A percentile compares a stretch with the other conserved stretches of the same genome.
Evolutionary conservation across 2,888 invertebrate genomes (phyloP).

Genomic region (Xestia c-nigrum): DNA sequence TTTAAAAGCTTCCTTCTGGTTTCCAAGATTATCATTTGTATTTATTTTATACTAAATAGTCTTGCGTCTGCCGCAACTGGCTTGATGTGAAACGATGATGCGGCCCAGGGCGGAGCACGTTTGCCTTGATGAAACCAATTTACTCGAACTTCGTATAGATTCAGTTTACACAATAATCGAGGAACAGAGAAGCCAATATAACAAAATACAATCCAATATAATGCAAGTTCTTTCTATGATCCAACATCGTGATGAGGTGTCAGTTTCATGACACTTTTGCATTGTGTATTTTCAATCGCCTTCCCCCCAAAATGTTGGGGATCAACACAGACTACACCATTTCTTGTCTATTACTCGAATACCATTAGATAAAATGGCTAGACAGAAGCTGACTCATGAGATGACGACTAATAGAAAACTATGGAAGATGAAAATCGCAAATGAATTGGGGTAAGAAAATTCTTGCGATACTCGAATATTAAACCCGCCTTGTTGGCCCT

Average conservation of each 20-base stretch:
- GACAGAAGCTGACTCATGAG: background rate
- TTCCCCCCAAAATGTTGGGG: background rate
- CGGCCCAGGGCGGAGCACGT: background rate
- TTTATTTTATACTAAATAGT: background rate
- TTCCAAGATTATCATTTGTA: background rate
- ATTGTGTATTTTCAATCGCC: background rate
- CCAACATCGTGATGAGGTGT: background rate
- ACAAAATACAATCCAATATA: background rate
- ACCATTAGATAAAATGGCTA: background rate
- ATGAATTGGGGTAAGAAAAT: background rate
- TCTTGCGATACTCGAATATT: constrained; percentile 7
- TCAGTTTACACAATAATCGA: background rate
- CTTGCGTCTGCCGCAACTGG: background rate
- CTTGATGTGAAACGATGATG: background rate
- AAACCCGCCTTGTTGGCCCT: background rate
- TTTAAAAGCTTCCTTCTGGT: background rate
- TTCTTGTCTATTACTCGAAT: constrained; percentile 9
- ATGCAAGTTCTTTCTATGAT: background rate
- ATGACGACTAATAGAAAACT: background rate
- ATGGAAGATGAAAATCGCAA: background rate
- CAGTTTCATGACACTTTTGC: background rate
- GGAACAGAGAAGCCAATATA: background rate
- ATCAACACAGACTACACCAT: background rate
- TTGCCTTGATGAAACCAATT: background rate
- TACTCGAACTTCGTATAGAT: background rate